Base-by-base conservation (phyloP, 1,140 invertebrate species). In the Heliothis virescens region DNA sequence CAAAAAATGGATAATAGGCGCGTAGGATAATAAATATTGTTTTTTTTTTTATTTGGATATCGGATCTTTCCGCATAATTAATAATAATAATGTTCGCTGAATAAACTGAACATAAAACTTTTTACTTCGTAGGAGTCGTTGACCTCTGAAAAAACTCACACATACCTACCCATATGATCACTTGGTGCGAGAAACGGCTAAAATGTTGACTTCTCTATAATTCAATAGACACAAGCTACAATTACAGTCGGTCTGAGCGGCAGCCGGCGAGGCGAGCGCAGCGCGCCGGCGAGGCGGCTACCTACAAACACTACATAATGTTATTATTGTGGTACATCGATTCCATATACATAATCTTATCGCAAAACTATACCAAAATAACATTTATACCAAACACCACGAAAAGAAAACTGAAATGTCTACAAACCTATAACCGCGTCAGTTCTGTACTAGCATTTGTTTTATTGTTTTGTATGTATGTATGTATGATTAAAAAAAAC, bases 201-300 rank as follows among this genome's bases (percentile, higher is more conserved):
- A 71, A 71, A 71, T 71, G 67, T 71, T 71, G 67, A 71, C 67
- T 71, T 29, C 21, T 71, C 67, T 52, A 72, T 72, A 72, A 72
- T 72, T 72, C 69, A 72, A 72, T 55, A 72, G 69, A 72, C 50
- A 57, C 53, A 57, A 53, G 69, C 69, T 72, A 72, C 69, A 55
- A 72, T 72, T 72, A 57, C 69, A 71, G 13, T 71, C 21, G 55
- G 52, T 72, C 26, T 72, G 29, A 72, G 53, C 69, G 50, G 53
- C 50, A 57, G 53, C 21, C 52, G 50, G 26, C 26, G 26, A 11
- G 69, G 52, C 52, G 69, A 57, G 53, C 52, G 52, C 21, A 1
- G 26, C 52, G 69, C 53, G 69, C 29, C 69, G 69, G 26, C 69
- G 26, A 34, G 69, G 50, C 67, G 67, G 67, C 67, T n/a, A 16